Evolutionary conservation across 2,888 invertebrate species (phyloP).

Genomic region (Gnatocerus cornutus): DNA sequence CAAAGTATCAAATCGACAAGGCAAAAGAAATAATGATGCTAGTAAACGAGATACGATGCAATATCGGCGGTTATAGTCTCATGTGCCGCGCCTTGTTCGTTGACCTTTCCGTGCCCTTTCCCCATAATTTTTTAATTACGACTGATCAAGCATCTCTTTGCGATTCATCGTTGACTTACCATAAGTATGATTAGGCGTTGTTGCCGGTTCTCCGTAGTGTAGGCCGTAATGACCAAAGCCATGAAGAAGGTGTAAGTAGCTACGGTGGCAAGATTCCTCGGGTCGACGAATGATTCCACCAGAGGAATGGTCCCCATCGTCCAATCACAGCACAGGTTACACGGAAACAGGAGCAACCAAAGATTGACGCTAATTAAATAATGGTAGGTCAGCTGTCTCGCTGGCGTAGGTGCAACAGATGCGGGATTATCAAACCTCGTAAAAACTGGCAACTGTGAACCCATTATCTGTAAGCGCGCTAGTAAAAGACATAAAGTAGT

Average conservation of each 20-base stretch:
- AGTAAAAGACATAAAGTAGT: constrained; percentile 87
- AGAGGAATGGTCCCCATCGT: constrained; percentile 97
- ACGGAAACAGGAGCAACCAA: constrained; percentile 92
- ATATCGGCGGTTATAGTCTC: neutral
- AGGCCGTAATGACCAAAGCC: constrained; percentile 74
- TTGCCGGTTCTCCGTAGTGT: constrained; percentile 75
- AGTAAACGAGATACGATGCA: neutral
- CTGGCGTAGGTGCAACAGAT: constrained; percentile 88
- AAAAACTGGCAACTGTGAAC: constrained; percentile 95
- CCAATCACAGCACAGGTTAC: constrained; percentile 97
- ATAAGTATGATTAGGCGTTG: constrained; percentile 81
- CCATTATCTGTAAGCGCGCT: constrained; percentile 94
- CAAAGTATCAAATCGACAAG: too few species aligned
- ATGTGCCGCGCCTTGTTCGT: neutral
- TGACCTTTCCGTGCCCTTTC: neutral
- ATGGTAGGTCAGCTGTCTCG: constrained; percentile 92
- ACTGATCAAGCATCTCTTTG: neutral
- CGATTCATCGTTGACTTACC: constrained; percentile 70
- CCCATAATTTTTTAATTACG: neutral
- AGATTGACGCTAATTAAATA: constrained; percentile 93
- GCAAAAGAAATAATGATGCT: neutral
- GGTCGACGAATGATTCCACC: constrained; percentile 84
- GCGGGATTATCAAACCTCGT: constrained; percentile 99
- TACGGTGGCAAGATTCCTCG: constrained; percentile 87
- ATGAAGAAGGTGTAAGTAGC: constrained; percentile 78